Evolutionary conservation across 2,113 vertebrate genomes (phyloP).

Genomic region (Zosterops borbonicus): DNA sequence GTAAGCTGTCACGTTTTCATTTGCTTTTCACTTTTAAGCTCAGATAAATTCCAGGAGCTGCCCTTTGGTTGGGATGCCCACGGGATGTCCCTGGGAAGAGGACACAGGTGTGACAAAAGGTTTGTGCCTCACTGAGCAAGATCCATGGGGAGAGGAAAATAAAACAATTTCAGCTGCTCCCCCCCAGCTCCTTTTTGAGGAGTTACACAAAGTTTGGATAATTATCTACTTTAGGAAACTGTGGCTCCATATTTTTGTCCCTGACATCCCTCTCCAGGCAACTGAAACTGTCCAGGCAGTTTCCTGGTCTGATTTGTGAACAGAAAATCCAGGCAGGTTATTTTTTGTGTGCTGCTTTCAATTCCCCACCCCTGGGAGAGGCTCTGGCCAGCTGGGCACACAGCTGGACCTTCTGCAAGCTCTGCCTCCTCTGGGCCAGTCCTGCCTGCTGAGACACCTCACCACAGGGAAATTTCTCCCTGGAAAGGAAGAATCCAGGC

Average conservation of each 20-base stretch:
- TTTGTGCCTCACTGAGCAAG: not conserved
- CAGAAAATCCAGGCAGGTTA: fast-evolving
- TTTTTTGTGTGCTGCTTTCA: not conserved
- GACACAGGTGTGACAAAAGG: not conserved
- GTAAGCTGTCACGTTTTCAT: fast-evolving
- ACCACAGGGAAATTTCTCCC: no score
- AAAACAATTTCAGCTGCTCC: not conserved
- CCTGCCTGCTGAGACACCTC: not conserved
- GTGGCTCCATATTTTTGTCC: not conserved
- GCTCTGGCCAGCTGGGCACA: not conserved
- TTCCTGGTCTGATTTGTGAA: no score
- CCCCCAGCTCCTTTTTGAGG: not conserved
- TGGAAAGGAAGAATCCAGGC: not conserved
- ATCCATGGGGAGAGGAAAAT: not conserved
- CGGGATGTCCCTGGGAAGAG: not conserved
- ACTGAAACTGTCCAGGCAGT: not conserved
- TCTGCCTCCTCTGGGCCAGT: not conserved
- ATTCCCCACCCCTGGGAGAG: not conserved
- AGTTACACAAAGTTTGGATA: not conserved
- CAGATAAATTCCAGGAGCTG: not conserved
- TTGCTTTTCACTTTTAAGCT: not conserved
- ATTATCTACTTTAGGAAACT: not conserved
- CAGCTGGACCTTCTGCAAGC: not conserved
- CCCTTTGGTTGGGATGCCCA: not conserved
- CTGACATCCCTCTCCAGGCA: not conserved